These are phyloP conservation scores for Lottia scabra DNA, from an alignment of 2,888 invertebrate genomes.

Conservation along the genomic window DNA sequence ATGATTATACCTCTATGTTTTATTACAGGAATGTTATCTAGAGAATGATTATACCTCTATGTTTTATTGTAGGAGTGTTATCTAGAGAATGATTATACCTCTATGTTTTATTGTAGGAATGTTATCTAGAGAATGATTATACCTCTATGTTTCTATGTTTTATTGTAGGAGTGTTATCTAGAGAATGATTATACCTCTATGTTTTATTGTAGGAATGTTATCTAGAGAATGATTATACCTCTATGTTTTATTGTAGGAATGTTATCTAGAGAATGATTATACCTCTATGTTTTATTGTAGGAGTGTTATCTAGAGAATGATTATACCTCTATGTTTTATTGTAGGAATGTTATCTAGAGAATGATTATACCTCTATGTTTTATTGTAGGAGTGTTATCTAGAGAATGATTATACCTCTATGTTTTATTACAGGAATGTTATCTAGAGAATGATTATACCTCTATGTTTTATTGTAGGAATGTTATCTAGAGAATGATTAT, in stretches of 20 bases:
- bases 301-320: conserved; percentile 91
- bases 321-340: conserved; percentile 86
- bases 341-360: conserved; percentile 88
- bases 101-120: conserved; percentile 86
- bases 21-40: no score
- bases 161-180: no score
- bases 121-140: conserved; percentile 89
- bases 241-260: conserved; percentile 86
- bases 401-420: conserved; percentile 91
- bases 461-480: conserved; percentile 86
- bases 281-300: conserved; percentile 87
- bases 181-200: conserved; percentile 91
- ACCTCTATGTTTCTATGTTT: conserved; percentile 87
- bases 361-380: conserved; percentile 88
- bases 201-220: no score
- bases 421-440: no score
- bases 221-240: conserved; percentile 89
- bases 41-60: conserved; percentile 91
- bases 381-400: no score
- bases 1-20: conserved; percentile 88
- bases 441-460: conserved; percentile 89
- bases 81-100: conserved; percentile 89
- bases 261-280: conserved; percentile 89
- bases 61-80: no score
- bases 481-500: conserved; percentile 89